A percentile compares a stretch with the other conserved stretches of the same genome.
Conservation (phyloP, 2,113 vertebrate species). For the Arenaria interpres region DNA sequence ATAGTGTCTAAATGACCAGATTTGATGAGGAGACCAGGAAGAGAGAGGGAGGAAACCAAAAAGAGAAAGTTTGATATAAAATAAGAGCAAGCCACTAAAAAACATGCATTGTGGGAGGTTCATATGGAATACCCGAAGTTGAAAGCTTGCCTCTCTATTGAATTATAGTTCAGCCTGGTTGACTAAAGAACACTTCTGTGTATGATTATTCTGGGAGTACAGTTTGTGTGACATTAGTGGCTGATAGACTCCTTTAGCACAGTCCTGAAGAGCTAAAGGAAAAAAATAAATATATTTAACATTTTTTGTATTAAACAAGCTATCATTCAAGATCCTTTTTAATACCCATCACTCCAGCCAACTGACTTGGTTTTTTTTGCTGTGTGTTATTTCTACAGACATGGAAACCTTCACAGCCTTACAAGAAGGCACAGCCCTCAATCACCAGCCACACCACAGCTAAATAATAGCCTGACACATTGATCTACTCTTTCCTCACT, state of each 20-base stretch:
- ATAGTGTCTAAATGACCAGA: neutral
- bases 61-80: neutral
- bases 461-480: neutral
- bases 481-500: neutral
- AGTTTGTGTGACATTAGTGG: neutral
- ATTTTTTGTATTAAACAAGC: neutral
- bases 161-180: neutral
- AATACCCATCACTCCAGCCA: neutral
- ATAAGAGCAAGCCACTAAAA: neutral
- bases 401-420: neutral
- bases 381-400: neutral
- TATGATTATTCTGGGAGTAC: neutral
- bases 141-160: neutral
- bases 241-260: rapidly evolving
- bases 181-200: neutral
- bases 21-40: neutral
- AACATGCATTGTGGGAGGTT: neutral
- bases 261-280: neutral
- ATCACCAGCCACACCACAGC: neutral
- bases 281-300: neutral
- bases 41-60: neutral
- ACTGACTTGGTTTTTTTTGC: neutral
- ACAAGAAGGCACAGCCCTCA: neutral
- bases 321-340: neutral
- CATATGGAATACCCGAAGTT: neutral